A percentile compares a stretch with the other conserved stretches of the same genome.
These are phyloP conservation scores for Cephalophus harveyi DNA, from an alignment of 2,113 vertebrate genomes.

Conservation along the genomic window DNA sequence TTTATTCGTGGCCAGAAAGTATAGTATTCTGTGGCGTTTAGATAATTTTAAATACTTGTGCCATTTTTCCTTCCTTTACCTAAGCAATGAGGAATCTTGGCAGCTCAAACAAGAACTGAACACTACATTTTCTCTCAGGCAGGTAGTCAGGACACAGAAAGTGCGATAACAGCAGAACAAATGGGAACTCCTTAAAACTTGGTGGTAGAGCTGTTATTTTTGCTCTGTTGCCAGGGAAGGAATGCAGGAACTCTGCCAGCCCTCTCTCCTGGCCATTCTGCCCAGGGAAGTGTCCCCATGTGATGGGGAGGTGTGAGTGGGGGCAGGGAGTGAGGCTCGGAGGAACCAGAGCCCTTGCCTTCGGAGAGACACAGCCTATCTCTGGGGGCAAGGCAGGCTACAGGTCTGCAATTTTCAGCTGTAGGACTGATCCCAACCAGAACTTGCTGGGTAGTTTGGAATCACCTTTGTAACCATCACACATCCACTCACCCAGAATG, in stretches of 20 bases:
- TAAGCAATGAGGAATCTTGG: slow-evolving; percentile 31
- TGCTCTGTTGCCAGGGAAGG: not conserved
- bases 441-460: not conserved
- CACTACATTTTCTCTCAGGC: slow-evolving; percentile 57
- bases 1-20: not conserved
- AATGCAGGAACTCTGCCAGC: not conserved
- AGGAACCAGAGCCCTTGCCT: not conserved
- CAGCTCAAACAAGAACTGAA: slow-evolving; percentile 57
- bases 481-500: not conserved
- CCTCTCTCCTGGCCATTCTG: not conserved
- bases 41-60: slow-evolving; percentile 3
- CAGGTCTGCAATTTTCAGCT: not conserved
- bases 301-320: too few species aligned
- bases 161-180: not conserved
- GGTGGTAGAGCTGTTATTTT: not conserved
- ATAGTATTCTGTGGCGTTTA: not conserved
- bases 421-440: not conserved
- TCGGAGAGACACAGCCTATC: not conserved
- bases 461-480: not conserved
- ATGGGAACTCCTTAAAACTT: slow-evolving; percentile 4
- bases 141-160: slow-evolving; percentile 59
- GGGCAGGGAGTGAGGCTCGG: not conserved
- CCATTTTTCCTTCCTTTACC: slow-evolving; percentile 56
- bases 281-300: not conserved
- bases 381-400: not conserved